Percentiles rank a stretch among this genome's conserved stretches.
Conservation (phyloP, 2,797 vertebrate genomes). For the Microchirus variegatus region DNA sequence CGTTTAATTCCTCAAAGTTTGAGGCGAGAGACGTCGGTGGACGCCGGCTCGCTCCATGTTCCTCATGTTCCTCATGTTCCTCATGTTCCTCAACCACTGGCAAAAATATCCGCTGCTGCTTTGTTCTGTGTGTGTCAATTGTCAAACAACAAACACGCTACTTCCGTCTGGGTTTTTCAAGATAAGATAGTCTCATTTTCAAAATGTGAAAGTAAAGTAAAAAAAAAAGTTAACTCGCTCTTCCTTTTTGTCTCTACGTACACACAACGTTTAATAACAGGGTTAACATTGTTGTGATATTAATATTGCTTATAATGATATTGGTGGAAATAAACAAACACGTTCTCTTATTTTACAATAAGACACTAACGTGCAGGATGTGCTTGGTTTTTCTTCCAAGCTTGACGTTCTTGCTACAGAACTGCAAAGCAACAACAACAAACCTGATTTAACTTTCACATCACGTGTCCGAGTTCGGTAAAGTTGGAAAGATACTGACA, state of each 20-base stretch:
- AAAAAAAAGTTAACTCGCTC: no score
- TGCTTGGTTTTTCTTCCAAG: no score
- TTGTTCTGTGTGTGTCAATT: neutral
- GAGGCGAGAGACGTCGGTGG: neutral
- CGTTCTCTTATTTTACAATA: slow-evolving; percentile 7
- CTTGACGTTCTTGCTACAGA: neutral
- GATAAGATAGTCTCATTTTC: slow-evolving; percentile 24
- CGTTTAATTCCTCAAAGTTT: neutral
- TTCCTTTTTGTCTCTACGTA: no score
- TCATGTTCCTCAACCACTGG: neutral
- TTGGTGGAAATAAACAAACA: neutral
- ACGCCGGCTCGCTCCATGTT: slow-evolving; percentile 27
- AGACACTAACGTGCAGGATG: no score
- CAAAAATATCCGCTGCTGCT: neutral
- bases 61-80: slow-evolving; percentile 21
- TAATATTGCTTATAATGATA: no score
- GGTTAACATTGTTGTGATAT: neutral
- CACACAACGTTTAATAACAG: no score
- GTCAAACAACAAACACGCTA: fast-evolving
- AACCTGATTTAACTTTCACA: slow-evolving; percentile 46
- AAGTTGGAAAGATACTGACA: no score
- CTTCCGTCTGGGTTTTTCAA: slow-evolving; percentile 26
- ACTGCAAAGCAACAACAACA: slow-evolving; percentile 37
- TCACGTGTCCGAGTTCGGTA: slow-evolving; percentile 76
- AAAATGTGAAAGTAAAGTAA: neutral